These are phyloP conservation scores for Rhagonycha fulva DNA, from an alignment of 2,888 invertebrate species.

Conservation along the genomic window DNA sequence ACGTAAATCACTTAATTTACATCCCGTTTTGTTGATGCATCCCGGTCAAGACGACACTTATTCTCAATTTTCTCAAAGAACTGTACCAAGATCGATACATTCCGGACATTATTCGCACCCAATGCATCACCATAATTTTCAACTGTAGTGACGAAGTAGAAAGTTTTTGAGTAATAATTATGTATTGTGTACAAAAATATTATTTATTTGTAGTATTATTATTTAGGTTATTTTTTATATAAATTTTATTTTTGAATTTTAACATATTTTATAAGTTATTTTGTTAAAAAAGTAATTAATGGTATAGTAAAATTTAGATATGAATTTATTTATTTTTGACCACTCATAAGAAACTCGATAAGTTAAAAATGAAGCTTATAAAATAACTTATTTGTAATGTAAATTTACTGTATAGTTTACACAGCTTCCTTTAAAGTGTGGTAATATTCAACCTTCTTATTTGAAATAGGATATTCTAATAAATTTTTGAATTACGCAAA, in stretches of 20 bases:
- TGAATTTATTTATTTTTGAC: background rate
- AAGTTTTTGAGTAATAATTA: background rate
- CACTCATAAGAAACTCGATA: background rate
- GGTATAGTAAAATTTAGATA: background rate
- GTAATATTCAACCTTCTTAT: no score
- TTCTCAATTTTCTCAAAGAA: constrained; percentile 78
- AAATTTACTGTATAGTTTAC: no score
- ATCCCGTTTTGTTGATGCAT: constrained; percentile 84
- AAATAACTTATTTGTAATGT: no score
- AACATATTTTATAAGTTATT: background rate
- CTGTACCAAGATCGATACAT: constrained; percentile 55
- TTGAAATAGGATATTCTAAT: no score
- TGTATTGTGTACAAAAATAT: background rate
- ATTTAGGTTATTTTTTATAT: background rate
- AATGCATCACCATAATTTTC: constrained; percentile 65
- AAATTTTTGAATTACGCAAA: no score
- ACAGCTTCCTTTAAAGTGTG: no score
- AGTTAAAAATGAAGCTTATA: no score
- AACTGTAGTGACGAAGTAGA: constrained; percentile 15
- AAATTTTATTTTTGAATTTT: background rate
- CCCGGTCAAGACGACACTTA: constrained; percentile 72
- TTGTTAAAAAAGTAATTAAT: background rate
- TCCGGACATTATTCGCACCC: constrained; percentile 54
- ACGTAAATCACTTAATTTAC: constrained; percentile 82
- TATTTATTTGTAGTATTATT: background rate